phyloP scores from a whole-genome alignment of 2,797 vertebrate species.

The Tauraco hartlaubi region DNA sequence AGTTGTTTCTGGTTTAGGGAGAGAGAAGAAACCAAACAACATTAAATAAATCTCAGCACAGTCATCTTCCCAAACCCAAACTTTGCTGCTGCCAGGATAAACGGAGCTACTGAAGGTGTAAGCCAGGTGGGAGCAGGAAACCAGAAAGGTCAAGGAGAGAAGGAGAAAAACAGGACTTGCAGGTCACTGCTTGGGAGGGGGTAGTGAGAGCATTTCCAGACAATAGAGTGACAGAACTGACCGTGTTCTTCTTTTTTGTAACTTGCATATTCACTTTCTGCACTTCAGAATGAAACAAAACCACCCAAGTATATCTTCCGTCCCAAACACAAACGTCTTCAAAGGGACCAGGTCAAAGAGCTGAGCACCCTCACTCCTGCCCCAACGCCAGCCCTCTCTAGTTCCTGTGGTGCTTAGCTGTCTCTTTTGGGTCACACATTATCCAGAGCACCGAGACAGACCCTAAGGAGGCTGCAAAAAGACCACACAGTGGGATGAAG shows the following conservation, averaged over 20 bases:
- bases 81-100: not conserved
- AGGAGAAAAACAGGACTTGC: not conserved
- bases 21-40: not conserved
- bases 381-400: not conserved
- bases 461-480: not conserved
- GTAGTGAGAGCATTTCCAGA: not conserved
- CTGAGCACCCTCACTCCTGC: not conserved
- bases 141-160: not conserved
- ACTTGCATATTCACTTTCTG: not conserved
- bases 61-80: not conserved
- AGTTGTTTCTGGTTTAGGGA: constrained; percentile 87
- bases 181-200: not conserved
- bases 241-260: not conserved
- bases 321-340: not conserved
- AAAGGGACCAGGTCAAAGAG: not conserved
- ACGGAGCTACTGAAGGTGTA: not conserved
- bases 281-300: not conserved
- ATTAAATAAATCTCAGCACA: not conserved
- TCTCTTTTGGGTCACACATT: not conserved
- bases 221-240: not conserved
- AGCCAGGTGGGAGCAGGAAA: not conserved
- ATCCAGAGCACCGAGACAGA: not conserved
- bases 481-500: not conserved
- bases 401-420: not conserved
- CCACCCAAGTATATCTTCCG: not conserved